Percentiles rank a stretch among this genome's conserved stretches.
Conservation (phyloP, 2,888 invertebrate species). For the Homarus gammarus region DNA sequence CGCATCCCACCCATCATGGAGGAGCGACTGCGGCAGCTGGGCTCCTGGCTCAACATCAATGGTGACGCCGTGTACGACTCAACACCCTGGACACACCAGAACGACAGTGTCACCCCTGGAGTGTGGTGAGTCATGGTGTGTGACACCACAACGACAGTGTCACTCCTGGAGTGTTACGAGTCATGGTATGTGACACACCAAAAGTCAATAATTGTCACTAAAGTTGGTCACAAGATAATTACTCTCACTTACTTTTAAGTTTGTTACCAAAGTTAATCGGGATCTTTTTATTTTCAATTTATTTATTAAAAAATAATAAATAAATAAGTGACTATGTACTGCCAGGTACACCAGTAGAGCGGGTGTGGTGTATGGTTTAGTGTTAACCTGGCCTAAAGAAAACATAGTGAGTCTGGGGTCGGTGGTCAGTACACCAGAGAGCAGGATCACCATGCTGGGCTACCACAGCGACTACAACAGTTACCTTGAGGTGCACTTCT, state of each 20-base stretch:
- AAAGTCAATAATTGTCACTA: too few species aligned
- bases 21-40: conserved; percentile 87
- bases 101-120: conserved; percentile 81
- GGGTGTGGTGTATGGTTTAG: conserved; percentile 66
- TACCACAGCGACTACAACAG: background rate
- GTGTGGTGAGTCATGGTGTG: conserved; percentile 85
- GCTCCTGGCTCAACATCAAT: conserved; percentile 89
- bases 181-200: background rate
- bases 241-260: too few species aligned
- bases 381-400: conserved; percentile 63
- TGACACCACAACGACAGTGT: conserved; percentile 88
- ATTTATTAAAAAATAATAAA: too few species aligned
- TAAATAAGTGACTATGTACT: too few species aligned
- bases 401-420: conserved; percentile 35
- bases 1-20: conserved; percentile 90
- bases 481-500: too few species aligned
- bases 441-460: conserved; percentile 34
- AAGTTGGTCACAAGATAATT: too few species aligned
- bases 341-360: conserved; percentile 71
- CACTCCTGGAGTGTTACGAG: conserved; percentile 80
- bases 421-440: background rate
- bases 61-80: conserved; percentile 92
- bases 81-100: conserved; percentile 87
- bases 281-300: too few species aligned
- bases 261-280: too few species aligned